Base-by-base conservation (phyloP, 2,113 vertebrate genomes). In the Neolamprologus brichardi region DNA sequence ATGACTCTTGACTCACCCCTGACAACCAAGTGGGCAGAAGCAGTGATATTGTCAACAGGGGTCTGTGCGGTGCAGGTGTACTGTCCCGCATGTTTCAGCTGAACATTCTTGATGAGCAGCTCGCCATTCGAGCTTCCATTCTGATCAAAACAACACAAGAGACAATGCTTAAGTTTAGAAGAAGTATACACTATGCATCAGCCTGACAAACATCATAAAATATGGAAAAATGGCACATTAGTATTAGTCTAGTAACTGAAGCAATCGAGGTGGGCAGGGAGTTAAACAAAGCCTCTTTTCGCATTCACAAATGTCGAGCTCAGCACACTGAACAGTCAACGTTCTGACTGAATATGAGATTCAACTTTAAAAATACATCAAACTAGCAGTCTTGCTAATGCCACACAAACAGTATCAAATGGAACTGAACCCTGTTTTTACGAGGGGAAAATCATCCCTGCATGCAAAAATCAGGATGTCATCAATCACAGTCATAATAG, bases 11-110 rank as follows among this genome's bases (percentile, higher is more conserved):
- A 92, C 96, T 97, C 96, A 99, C 99, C 99, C 97, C 98, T 96
- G 58, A 99, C 98, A 32, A 99, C 97, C 75, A 99, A 97, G 89
- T 97, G 96, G 39, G 99, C 98, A 0, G 97, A 98, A 37, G 97
- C 97, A 0, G 97, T 97, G 5, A 97, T 96, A 51, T 99, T 98
- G 96, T 99, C 99, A 86, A 99, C 98, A 15, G 98, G 97, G 0
- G 98, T 99, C 94, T 99, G 98, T 5, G 98, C 98, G 0, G 97
- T 98, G 95, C 99, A 99, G 1, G 91, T 97, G 94, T 99, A 99
- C 72, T 95, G 96, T 30, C 99, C 99, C 0, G 97, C 97, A 0
- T 99, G 99, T 39, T 96, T 97, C 91, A 99, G 96, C 92, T 99
- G 98, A 5, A 97, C 96, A 0, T 97, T 97, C 82, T 97, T 97